Evolutionary conservation across 2,113 vertebrate genomes (phyloP), one percentile per base, ranked within the genome.

Genomic region (Clarias batrachus): DNA sequence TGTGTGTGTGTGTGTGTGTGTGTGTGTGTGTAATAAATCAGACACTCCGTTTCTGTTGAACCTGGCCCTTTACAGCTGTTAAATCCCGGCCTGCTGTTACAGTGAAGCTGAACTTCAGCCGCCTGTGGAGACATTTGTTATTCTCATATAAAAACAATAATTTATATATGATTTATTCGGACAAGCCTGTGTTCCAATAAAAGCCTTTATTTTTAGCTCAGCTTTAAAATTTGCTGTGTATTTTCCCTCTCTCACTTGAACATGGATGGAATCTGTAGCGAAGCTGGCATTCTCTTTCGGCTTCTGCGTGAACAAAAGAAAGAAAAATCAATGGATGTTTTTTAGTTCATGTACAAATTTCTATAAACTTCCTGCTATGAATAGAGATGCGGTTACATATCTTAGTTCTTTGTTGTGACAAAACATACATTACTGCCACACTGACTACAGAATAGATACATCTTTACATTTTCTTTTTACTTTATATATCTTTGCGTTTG

Each of bases 311-410:
- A 37, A 71, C 1, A 14, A 33, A 33, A 14, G 0, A 19, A 71
- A 10, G 13, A 16, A 59, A 59, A 59, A 57, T 11, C 23, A 11
- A n/a, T 25, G 0, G 25, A n/a, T 48, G 8, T 65, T 11, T n/a
- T 12, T 12, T 3, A 63, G 9, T 65, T n/a, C n/a, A 65, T 65
- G 23, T 65, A 12, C 62, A 65, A 92, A 93, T 92, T 93, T 93
- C 89, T 91, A 16, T 19, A 54, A 19, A 59, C 57, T 54, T 57
- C 54, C 54, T 59, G 54, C 59, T 56, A 79, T n/a, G 33, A 37
- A 37, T 37, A 37, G 33, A 37, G 1, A 37, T 37, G 33, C 33
- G 33, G 33, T 37, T 37, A 37, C 33, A 37, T 37, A 37, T 37
- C 33, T 37, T 37, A 37, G 33, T 1, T 2, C 33, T 37, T 37